These are phyloP conservation scores for Heterochromis multidens DNA, from an alignment of 2,113 vertebrate genomes.

Conservation along the genomic window DNA sequence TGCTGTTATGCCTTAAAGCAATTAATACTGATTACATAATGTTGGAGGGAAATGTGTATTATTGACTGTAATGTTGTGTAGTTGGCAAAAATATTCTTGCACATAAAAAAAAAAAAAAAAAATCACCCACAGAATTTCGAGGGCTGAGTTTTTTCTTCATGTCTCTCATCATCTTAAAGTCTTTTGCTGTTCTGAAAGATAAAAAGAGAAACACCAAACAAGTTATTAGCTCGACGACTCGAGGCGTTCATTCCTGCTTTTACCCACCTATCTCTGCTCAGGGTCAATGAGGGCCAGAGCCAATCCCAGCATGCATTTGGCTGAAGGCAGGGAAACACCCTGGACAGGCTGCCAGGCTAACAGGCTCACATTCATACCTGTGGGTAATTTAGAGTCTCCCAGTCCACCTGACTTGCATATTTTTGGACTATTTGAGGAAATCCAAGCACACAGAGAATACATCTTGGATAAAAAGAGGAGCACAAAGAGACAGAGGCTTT, in stretches of 20 bases:
- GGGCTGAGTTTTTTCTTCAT: constrained; percentile 93
- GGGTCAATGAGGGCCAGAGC: constrained; percentile 26
- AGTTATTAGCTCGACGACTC: neutral
- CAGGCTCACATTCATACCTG: constrained; percentile 26
- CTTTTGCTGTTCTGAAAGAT: constrained; percentile 81
- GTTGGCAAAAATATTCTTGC: neutral
- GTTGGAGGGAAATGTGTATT: neutral
- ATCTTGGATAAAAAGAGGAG: neutral
- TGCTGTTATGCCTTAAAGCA: neutral
- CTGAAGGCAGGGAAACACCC: constrained; percentile 54
- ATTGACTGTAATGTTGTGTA: neutral
- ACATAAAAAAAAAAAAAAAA: neutral
- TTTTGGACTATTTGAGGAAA: neutral
- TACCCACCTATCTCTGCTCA: neutral
- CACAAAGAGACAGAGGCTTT: neutral
- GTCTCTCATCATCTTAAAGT: constrained; percentile 88
- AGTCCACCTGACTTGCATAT: neutral
- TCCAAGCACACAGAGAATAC: neutral
- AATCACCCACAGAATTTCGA: constrained; percentile 82
- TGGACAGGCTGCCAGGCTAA: constrained; percentile 41
- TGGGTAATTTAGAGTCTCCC: neutral
- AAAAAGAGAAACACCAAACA: constrained; percentile 4
- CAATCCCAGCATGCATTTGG: constrained; percentile 62
- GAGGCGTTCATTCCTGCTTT: constrained; percentile 39
- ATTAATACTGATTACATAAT: neutral